Conservation (phyloP, 2,113 vertebrate genomes). For the Antechinus stuartii region DNA sequence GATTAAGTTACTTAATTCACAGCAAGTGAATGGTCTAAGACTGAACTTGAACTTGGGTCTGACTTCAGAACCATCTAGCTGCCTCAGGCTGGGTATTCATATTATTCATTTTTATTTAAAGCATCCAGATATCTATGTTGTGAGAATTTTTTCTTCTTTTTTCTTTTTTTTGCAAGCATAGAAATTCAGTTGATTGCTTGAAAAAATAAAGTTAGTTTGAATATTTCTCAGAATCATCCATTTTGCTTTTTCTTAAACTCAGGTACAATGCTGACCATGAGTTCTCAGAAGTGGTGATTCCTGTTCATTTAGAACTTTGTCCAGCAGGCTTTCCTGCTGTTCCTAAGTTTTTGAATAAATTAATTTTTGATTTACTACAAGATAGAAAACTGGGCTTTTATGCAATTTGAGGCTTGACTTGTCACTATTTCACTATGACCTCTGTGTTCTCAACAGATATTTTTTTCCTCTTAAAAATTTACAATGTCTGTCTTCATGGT, state of each 20-base stretch:
- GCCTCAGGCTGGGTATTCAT: neutral
- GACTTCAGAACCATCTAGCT: neutral
- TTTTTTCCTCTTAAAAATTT: conserved; percentile 36
- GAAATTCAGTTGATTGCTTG: neutral
- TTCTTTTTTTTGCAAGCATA: neutral
- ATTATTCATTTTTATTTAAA: neutral
- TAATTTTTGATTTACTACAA: conserved; percentile 25
- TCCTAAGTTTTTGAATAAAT: conserved; percentile 34
- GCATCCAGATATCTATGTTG: neutral
- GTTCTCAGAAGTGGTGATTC: conserved; percentile 33
- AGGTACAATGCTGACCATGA: conserved; percentile 28
- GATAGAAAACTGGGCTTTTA: conserved; percentile 41
- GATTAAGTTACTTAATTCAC: neutral
- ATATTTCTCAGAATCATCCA: neutral
- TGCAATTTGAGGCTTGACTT: conserved; percentile 19
- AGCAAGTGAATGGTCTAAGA: neutral
- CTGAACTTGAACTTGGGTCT: neutral
- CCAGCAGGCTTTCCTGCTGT: conserved; percentile 35
- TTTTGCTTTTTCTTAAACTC: conserved; percentile 19
- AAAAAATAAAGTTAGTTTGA: neutral
- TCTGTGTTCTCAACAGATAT: conserved; percentile 14
- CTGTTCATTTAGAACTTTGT: conserved; percentile 39
- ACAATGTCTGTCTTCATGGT: conserved; percentile 46
- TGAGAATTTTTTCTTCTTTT: neutral
- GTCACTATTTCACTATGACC: conserved; percentile 45